Evolutionary conservation across 2,113 vertebrate species (phyloP).

Genomic region (Cinclus mexicanus): DNA sequence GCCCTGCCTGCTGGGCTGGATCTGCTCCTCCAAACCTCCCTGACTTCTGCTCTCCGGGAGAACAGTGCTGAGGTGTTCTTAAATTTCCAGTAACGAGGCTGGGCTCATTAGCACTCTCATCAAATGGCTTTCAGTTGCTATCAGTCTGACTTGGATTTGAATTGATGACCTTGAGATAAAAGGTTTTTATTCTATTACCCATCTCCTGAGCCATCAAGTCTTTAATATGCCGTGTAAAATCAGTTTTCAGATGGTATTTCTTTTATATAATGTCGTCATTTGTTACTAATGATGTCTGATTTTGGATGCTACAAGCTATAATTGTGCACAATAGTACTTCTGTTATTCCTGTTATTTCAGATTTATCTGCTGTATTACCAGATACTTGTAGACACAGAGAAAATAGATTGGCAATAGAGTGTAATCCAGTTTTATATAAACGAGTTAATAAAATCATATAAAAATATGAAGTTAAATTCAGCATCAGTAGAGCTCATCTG

Average conservation of each 20-base stretch:
- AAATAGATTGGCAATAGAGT: slow-evolving; percentile 9
- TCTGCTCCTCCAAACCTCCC: neutral
- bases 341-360: slow-evolving; percentile 40
- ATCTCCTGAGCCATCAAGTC: slow-evolving; percentile 60
- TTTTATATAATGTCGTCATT: slow-evolving; percentile 34
- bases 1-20: neutral
- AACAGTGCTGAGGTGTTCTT: neutral
- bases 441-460: slow-evolving; percentile 5
- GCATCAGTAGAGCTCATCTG: neutral
- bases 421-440: slow-evolving; percentile 7
- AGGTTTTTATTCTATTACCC: slow-evolving; percentile 61
- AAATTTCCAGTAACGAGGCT: neutral
- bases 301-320: slow-evolving; percentile 16
- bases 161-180: slow-evolving; percentile 70
- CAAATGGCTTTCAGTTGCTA: slow-evolving; percentile 39
- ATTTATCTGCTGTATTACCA: neutral
- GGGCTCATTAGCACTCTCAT: slow-evolving; percentile 25
- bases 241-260: slow-evolving; percentile 49
- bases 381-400: neutral
- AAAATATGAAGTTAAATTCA: neutral
- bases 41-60: neutral
- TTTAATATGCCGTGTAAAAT: slow-evolving; percentile 66
- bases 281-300: slow-evolving; percentile 51
- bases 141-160: slow-evolving; percentile 43
- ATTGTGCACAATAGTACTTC: neutral